Conservation (phyloP, 2,888 invertebrate species). For the Drosophila differens region DNA sequence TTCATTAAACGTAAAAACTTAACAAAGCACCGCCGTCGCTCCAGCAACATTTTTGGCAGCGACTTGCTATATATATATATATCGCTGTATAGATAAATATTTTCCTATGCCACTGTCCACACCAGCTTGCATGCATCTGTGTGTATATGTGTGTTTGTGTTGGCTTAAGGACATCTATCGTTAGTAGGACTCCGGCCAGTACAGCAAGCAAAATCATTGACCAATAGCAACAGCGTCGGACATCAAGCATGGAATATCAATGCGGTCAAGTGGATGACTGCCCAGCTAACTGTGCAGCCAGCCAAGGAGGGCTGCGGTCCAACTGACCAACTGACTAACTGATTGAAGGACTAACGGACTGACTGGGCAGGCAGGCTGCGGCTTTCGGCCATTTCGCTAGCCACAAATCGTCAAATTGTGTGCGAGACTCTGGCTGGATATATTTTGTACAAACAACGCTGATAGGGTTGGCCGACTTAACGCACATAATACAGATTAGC, state of each 20-base stretch:
- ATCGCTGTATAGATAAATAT: constrained; percentile 69
- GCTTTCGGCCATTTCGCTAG: constrained; percentile 42
- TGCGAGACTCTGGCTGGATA: constrained; percentile 32
- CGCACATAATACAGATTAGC: constrained; percentile 70
- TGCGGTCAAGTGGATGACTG: constrained; percentile 71
- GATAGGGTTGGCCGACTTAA: constrained; percentile 64
- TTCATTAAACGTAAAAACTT: constrained; percentile 83
- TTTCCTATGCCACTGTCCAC: constrained; percentile 57
- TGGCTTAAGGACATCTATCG: constrained; percentile 78
- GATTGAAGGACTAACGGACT: constrained; percentile 8
- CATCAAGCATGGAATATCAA: constrained; percentile 76
- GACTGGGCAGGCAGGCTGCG: constrained; percentile 27
- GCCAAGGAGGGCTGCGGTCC: constrained; percentile 3
- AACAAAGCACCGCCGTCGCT: constrained; percentile 69
- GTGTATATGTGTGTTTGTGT: constrained; percentile 32
- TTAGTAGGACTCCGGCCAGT: constrained; percentile 57
- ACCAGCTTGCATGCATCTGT: constrained; percentile 16
- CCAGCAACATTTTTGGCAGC: constrained; percentile 65
- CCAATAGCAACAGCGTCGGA: constrained; percentile 74
- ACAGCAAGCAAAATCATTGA: constrained; percentile 66
- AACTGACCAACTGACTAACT: constrained; percentile 35
- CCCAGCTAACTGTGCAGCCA: constrained; percentile 34
- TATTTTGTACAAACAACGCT: constrained; percentile 70
- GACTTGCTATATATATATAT: constrained; percentile 48
- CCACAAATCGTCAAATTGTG: constrained; percentile 77